Base-by-base conservation (phyloP, 2,797 vertebrate species). In the Orientallactaga sibirica region DNA sequence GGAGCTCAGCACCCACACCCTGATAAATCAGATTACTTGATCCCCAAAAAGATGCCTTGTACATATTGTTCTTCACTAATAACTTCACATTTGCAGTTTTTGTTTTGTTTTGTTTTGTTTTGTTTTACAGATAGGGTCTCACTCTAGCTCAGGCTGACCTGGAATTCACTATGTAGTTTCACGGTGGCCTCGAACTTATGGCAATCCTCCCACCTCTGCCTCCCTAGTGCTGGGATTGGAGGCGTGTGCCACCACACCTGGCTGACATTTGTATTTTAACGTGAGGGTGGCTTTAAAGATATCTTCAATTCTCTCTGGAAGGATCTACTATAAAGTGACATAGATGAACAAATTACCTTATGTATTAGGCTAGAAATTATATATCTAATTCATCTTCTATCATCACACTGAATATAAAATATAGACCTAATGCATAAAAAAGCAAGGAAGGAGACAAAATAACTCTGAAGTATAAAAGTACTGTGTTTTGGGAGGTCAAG, bases 371-470 rank as follows among this genome's bases (percentile, higher is more conserved):
- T 84, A 84, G 73, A 83, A 78, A 74, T 68, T 33, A 52, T 67
- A 29, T 16, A 25, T 48, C 58, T 43, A 52, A 71, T 15, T 16
- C 71, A 68, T 41, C 11, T 52, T 89, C 86, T 62, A 86, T 29
- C 71, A 78, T 66, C 70, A 77, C 8, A 61, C 7, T 52, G 37
- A 79, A 41, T 68, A 22, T 29, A 16, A 61, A 61, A 22, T 33
- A 25, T 81, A 52, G 15, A 66, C 24, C 33, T 68, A 67, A 85
- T 85, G 81, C 20, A 88, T 88, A 73, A 71, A 82, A 93, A 55
- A n/a, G 48, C 7, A 58, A 16, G 15, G n/a, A 37, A 68, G 15
- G 86, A 95, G 55, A 85, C 29, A 90, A 52, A 88, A 41, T 70
- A 64, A 62, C 29, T 73, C 61, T 83, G 55, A 62, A 48, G 76